phyloP scores from a whole-genome alignment of 2,888 invertebrate genomes.

The Phorcus lineatus region DNA sequence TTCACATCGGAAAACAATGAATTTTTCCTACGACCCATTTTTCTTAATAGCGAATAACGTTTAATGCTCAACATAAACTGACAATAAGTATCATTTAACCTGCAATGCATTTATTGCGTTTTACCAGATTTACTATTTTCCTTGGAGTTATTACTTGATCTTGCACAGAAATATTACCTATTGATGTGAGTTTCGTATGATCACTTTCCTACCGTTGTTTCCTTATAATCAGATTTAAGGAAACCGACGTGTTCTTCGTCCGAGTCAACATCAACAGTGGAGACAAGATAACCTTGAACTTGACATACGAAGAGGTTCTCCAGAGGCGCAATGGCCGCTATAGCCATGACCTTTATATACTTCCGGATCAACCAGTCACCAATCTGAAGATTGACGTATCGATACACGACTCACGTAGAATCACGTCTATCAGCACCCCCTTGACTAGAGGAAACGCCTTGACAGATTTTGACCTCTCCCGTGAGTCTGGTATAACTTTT shows the following conservation, averaged over 20 bases:
- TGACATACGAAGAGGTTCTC: slow-evolving; percentile 85
- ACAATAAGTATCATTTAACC: too few species aligned
- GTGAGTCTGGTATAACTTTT: neutral
- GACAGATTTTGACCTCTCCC: slow-evolving; percentile 67
- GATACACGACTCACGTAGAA: slow-evolving; percentile 81
- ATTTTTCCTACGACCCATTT: too few species aligned
- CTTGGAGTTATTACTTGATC: too few species aligned
- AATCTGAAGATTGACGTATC: slow-evolving; percentile 81
- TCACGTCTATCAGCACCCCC: slow-evolving; percentile 80
- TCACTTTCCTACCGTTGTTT: too few species aligned
- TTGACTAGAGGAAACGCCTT: slow-evolving; percentile 76
- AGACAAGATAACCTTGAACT: slow-evolving; percentile 81
- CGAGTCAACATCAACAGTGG: slow-evolving; percentile 82
- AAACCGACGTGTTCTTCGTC: slow-evolving; percentile 84
- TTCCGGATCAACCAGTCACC: slow-evolving; percentile 82
- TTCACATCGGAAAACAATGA: too few species aligned
- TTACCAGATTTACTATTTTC: too few species aligned
- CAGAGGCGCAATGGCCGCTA: slow-evolving; percentile 81
- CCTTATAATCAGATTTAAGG: slow-evolving; percentile 70
- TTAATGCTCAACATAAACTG: too few species aligned
- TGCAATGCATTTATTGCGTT: too few species aligned
- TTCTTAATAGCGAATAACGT: too few species aligned
- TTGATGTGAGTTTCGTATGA: too few species aligned
- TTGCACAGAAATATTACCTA: too few species aligned
- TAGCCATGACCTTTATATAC: slow-evolving; percentile 82